A percentile compares a stretch with the other conserved stretches of the same genome.
phyloP scores from a whole-genome alignment of 2,113 vertebrate genomes.

The Myanophis thanlyinensis region DNA sequence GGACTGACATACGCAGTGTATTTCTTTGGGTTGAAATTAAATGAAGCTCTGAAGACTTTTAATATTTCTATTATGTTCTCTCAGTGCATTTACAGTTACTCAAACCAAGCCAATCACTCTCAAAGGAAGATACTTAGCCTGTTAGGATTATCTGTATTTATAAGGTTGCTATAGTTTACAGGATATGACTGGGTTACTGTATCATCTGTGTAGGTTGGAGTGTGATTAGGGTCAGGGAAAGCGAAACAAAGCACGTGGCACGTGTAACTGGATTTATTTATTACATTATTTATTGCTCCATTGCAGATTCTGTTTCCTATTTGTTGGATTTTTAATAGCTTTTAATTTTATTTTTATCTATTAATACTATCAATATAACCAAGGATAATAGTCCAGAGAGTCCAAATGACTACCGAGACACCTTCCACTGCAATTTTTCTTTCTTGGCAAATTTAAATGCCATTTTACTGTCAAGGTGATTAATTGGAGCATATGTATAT shows the following conservation, averaged over 20 bases:
- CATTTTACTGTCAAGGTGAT: background rate
- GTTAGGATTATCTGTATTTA: background rate
- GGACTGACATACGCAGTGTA: background rate
- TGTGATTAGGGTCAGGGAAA: background rate
- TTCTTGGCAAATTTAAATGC: background rate
- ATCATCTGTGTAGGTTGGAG: background rate
- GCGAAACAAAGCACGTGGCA: background rate
- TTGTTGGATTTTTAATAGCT: background rate
- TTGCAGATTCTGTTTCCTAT: background rate
- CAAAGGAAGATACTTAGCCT: background rate
- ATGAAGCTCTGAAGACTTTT: background rate
- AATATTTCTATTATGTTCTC: background rate
- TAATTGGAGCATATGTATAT: background rate
- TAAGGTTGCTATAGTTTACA: background rate
- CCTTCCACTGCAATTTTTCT: background rate
- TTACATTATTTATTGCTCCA: background rate
- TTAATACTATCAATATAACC: background rate
- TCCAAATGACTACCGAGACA: background rate
- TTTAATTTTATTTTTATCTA: background rate
- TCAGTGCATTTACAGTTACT: background rate
- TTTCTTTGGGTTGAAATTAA: background rate
- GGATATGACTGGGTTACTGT: background rate
- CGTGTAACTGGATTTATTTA: background rate
- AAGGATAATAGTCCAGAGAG: background rate
- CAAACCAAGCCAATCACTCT: background rate